Evolutionary conservation across 2,888 invertebrate species (phyloP).

Genomic region (Unio delphinus): DNA sequence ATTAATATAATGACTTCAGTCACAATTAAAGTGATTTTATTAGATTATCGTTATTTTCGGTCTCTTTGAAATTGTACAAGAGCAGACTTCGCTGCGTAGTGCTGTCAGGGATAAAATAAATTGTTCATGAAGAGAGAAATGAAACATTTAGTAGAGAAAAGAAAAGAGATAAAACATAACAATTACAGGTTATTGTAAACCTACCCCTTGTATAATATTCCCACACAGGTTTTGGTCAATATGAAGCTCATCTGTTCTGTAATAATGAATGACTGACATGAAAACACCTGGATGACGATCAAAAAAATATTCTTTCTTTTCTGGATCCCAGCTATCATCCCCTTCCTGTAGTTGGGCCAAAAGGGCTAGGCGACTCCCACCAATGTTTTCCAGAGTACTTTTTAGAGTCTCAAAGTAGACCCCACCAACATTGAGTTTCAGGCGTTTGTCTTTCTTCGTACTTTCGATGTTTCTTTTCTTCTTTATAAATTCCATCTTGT

Average conservation of each 20-base stretch:
- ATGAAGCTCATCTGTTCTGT: slow-evolving; percentile 67
- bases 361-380: slow-evolving; percentile 63
- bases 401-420: slow-evolving; percentile 60
- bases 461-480: slow-evolving; percentile 21
- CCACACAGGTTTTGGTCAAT: slow-evolving; percentile 68
- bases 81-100: too few relatives aligned
- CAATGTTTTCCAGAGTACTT: slow-evolving; percentile 54
- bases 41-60: too few relatives aligned
- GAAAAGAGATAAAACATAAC: too few relatives aligned
- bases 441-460: slow-evolving; percentile 35
- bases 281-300: slow-evolving; percentile 68
- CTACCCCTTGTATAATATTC: slow-evolving; percentile 66
- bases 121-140: too few relatives aligned
- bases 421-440: slow-evolving; percentile 66
- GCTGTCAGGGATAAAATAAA: too few relatives aligned
- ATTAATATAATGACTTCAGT: too few relatives aligned
- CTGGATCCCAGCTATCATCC: slow-evolving; percentile 64
- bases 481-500: slow-evolving; percentile 44
- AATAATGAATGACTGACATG: slow-evolving; percentile 63
- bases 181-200: slow-evolving; percentile 10
- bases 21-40: too few relatives aligned
- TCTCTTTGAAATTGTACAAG: too few relatives aligned
- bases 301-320: slow-evolving; percentile 65
- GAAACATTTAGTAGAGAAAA: too few relatives aligned
- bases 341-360: slow-evolving; percentile 57